Percentiles rank a stretch among this genome's conserved stretches.
Conservation (phyloP, 2,888 invertebrate species). For the Acrobasis consociella region DNA sequence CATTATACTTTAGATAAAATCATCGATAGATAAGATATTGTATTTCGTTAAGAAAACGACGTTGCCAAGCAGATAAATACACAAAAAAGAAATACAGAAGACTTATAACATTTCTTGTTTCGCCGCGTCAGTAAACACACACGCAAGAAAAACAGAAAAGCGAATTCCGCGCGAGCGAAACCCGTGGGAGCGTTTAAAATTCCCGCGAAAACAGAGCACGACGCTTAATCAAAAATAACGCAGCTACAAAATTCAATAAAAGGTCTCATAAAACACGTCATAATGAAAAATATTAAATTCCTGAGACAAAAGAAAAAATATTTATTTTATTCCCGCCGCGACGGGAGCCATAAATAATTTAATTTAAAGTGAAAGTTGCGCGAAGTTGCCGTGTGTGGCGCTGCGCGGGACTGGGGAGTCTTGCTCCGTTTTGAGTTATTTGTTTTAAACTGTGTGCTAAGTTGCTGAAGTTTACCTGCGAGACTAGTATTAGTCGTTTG, state of each 20-base stretch:
- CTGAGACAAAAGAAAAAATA: slow-evolving; percentile 60
- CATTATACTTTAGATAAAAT: too few species aligned
- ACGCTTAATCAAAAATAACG: slow-evolving; percentile 73
- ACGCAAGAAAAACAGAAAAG: background rate
- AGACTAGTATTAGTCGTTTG: background rate
- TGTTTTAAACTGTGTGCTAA: slow-evolving; percentile 10
- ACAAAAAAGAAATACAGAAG: background rate
- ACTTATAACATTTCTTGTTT: background rate
- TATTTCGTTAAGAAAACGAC: too few species aligned
- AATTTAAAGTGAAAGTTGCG: slow-evolving; percentile 52
- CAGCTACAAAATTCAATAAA: slow-evolving; percentile 70
- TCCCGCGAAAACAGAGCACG: slow-evolving; percentile 43
- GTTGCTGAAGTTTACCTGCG: slow-evolving; percentile 8
- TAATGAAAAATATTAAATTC: slow-evolving; percentile 78
- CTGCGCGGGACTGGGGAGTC: background rate
- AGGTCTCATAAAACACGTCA: slow-evolving; percentile 67
- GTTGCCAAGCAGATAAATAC: too few species aligned
- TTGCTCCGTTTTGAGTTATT: background rate
- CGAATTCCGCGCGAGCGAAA: background rate
- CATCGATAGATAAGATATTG: too few species aligned
- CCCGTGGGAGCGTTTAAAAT: slow-evolving; percentile 46
- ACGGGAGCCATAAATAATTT: slow-evolving; percentile 62
- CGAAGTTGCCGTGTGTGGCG: background rate
- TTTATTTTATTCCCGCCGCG: slow-evolving; percentile 56
- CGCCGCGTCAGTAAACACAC: background rate